Percentiles rank a stretch among this genome's conserved stretches.
These are phyloP conservation scores for Thymelicus acteon DNA, from an alignment of 2,888 invertebrate species.

Conservation along the genomic window DNA sequence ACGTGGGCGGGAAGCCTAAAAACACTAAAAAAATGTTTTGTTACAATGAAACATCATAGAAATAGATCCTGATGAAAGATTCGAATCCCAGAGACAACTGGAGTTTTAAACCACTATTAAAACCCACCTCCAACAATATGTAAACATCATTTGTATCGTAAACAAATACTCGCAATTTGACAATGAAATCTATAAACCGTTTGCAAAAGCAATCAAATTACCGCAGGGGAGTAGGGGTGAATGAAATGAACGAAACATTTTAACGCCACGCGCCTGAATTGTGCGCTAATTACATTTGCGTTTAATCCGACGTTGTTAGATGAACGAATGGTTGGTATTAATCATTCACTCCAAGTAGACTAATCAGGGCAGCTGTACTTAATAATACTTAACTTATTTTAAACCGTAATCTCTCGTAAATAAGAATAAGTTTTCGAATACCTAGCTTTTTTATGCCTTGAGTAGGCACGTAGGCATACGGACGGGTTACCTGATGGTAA, in stretches of 20 bases:
- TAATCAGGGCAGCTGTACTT: constrained; percentile 21
- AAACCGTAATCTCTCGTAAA: too few species aligned
- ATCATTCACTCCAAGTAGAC: constrained; percentile 13
- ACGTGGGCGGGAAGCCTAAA: too few species aligned
- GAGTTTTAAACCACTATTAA: too few species aligned
- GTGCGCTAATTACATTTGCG: constrained; percentile 25
- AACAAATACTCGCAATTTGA: neutral
- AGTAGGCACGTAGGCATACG: too few species aligned
- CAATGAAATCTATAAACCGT: neutral
- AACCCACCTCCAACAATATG: too few species aligned
- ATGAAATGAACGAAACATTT: constrained; percentile 26
- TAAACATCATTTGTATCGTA: neutral
- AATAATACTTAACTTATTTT: neutral
- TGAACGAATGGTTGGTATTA: constrained; percentile 25
- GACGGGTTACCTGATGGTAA: too few species aligned
- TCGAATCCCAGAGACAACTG: too few species aligned
- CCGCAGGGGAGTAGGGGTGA: constrained; percentile 2
- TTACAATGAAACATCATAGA: too few species aligned
- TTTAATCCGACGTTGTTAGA: constrained; percentile 29
- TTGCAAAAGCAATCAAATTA: constrained; percentile 31
- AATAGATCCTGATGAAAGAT: too few species aligned
- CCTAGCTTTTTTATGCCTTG: too few species aligned
- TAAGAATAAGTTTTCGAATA: too few species aligned
- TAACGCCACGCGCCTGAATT: constrained; percentile 34
- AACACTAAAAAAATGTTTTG: too few species aligned